These are phyloP conservation scores for Gisinianus flammeolus DNA, from an alignment of 2,888 invertebrate genomes.

Conservation along the genomic window DNA sequence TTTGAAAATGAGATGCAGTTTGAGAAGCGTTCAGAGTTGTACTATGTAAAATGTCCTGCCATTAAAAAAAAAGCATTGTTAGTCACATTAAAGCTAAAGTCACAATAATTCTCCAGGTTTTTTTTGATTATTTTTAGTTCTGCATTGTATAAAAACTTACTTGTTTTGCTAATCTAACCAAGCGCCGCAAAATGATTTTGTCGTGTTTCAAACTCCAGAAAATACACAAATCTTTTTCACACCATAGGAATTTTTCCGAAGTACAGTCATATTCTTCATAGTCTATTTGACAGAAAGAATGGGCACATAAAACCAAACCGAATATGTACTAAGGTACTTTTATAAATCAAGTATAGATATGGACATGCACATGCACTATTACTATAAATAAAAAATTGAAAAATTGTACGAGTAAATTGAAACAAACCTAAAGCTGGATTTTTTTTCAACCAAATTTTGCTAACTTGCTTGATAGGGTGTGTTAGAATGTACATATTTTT, in stretches of 20 bases:
- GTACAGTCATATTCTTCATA: constrained; percentile 50
- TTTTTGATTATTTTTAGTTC: no score
- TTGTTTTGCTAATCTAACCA: constrained; percentile 42
- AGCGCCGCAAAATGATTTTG: constrained; percentile 50
- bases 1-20: constrained; percentile 41
- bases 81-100: constrained; percentile 7
- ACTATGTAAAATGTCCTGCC: constrained; percentile 47
- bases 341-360: no score
- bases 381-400: neutral
- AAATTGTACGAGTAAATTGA: neutral
- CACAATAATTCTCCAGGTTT: no score
- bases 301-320: neutral
- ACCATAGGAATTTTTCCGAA: constrained; percentile 51
- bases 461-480: constrained; percentile 58
- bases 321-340: no score
- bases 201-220: constrained; percentile 56
- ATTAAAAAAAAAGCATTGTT: neutral
- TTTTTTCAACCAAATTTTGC: constrained; percentile 49
- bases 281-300: constrained; percentile 41
- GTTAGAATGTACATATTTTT: constrained; percentile 53
- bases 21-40: constrained; percentile 48
- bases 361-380: neutral
- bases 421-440: constrained; percentile 44
- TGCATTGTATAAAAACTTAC: constrained; percentile 20
- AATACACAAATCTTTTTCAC: constrained; percentile 53